Evolutionary conservation across 2,113 vertebrate genomes (phyloP), one percentile per base, ranked within the genome.

Genomic region (Murina feae): DNA sequence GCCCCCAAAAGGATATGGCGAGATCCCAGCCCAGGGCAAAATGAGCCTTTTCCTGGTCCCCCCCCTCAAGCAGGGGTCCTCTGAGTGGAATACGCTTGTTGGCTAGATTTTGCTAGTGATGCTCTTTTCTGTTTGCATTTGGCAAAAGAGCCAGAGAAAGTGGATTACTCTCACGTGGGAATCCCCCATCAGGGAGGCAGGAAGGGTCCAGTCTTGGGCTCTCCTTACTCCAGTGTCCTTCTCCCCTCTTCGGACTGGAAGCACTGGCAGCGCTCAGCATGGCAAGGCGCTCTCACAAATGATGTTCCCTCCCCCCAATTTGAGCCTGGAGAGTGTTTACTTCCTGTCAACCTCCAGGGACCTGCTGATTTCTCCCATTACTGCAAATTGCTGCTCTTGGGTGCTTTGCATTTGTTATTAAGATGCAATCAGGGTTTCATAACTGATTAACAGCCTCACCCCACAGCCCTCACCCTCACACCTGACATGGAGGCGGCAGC

Each of bases 351-450:
- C 20, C 95, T 93, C 95, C 79, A 92, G 92, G 92, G 90, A 96
- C 28, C 12, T 35, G 53, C 86, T 86, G 95, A 96, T 97, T 97
- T 97, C 92, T 6, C 97, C 95, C 86, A 97, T 96, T 93, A 97
- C 82, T 25, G 82, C 39, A 90, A 97, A 97, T 97, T 97, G 95
- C 96, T 94, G 92, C 94, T 76, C 90, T 97, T 16, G 18, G 95
- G 83, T 78, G 93, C 94, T 96, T 90, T 95, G 95, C 96, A 93
- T 92, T 95, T 95, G 96, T 90, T 97, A 95, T 53, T 94, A 96
- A 97, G 90, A 90, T 79, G 96, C 96, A 97, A 97, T 96, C 97
- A 98, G 91, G 0, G 87, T 95, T 80, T 85, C 95, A 94, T 84
- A 93, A 92, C 95, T 94, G 82, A 95, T 97, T 89, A 95, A 94